phyloP scores from a whole-genome alignment of 1,140 invertebrate genomes.

The Drosophila tani region DNA sequence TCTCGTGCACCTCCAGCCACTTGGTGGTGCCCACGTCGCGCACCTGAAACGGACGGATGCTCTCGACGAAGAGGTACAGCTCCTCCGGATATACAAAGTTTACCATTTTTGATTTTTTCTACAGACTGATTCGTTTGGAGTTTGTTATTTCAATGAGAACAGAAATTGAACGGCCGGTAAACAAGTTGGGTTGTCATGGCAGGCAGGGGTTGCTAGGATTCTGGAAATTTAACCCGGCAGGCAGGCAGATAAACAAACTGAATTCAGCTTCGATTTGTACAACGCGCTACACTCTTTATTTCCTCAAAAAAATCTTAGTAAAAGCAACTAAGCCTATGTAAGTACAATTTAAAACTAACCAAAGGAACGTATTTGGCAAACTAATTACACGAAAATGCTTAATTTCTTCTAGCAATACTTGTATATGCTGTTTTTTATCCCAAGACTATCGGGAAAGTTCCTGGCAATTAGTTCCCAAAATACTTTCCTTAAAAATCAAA shows the following conservation, averaged over 20 bases:
- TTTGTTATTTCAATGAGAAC: not conserved
- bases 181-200: slow-evolving; percentile 48
- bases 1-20: slow-evolving; percentile 92
- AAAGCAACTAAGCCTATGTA: slow-evolving; percentile 22
- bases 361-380: slow-evolving; percentile 31
- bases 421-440: not conserved
- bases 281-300: slow-evolving; percentile 16
- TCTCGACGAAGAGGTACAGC: slow-evolving; percentile 78
- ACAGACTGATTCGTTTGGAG: not conserved
- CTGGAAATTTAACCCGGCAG: not conserved
- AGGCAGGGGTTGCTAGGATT: slow-evolving; percentile 57
- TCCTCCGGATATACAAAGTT: slow-evolving; percentile 83
- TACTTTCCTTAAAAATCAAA: no score
- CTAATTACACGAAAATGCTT: slow-evolving; percentile 23
- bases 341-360: slow-evolving; percentile 21
- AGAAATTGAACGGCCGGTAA: slow-evolving; percentile 6
- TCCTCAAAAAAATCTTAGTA: slow-evolving; percentile 8
- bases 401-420: slow-evolving; percentile 7
- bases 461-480: not conserved
- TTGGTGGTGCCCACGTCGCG: slow-evolving; percentile 81
- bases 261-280: not conserved
- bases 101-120: slow-evolving; percentile 43
- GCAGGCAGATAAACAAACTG: not conserved
- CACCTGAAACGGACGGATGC: slow-evolving; percentile 74
- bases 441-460: not conserved